Conservation (phyloP, 2,113 vertebrate species). For the Pungitius pungitius region DNA sequence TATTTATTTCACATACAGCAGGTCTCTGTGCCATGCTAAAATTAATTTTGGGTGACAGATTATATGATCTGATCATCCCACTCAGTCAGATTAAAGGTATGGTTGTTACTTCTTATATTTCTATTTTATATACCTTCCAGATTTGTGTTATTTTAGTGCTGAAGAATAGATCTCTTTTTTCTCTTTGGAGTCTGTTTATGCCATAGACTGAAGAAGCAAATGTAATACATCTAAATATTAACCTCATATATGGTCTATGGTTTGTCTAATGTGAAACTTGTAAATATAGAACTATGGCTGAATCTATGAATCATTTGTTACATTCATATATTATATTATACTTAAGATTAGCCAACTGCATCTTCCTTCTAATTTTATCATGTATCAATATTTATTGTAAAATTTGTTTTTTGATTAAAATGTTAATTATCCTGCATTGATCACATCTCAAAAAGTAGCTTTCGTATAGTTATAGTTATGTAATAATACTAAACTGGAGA, state of each 20-base stretch:
- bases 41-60: constrained; percentile 6
- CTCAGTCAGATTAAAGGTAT: constrained; percentile 29
- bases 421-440: neutral
- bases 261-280: constrained; percentile 31
- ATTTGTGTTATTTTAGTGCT: constrained; percentile 19
- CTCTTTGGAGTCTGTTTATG: neutral
- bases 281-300: constrained; percentile 39
- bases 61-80: constrained; percentile 39
- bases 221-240: constrained; percentile 13
- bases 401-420: constrained; percentile 24
- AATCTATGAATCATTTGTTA: constrained; percentile 17
- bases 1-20: too few species aligned
- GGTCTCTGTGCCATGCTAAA: neutral
- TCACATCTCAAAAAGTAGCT: neutral
- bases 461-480: neutral
- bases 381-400: constrained; percentile 15
- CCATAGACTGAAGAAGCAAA: constrained; percentile 5
- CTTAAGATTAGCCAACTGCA: too few species aligned
- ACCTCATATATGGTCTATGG: neutral
- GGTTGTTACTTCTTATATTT: constrained; percentile 33
- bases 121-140: constrained; percentile 34
- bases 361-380: too few species aligned
- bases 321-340: too few species aligned
- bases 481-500: neutral
- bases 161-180: constrained; percentile 3